These are phyloP conservation scores for Eurypyga helias DNA, from an alignment of 2,113 vertebrate genomes.

Conservation along the genomic window DNA sequence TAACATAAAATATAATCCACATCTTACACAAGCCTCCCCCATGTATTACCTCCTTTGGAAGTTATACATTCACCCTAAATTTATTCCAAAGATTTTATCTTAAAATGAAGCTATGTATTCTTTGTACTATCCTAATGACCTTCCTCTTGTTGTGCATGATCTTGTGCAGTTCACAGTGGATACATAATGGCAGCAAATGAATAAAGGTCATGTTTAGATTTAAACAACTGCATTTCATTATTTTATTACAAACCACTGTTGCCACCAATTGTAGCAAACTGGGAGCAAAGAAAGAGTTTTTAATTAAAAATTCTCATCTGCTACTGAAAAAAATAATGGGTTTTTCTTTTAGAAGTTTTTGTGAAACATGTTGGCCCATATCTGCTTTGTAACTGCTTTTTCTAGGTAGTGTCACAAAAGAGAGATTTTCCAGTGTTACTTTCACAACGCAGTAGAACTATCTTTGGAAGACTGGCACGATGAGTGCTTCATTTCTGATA, in stretches of 20 bases:
- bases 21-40: background rate
- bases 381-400: background rate
- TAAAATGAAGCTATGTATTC: background rate
- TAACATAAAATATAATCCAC: background rate
- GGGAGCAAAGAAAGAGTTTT: background rate
- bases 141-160: background rate
- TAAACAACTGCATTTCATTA: conserved; percentile 36
- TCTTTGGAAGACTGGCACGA: background rate
- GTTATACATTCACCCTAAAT: background rate
- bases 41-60: background rate
- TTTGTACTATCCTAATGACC: background rate
- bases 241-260: background rate
- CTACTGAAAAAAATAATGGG: background rate
- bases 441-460: background rate
- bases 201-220: conserved; percentile 28
- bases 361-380: fast-evolving
- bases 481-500: background rate
- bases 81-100: background rate
- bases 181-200: conserved; percentile 1
- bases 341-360: background rate
- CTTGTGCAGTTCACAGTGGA: background rate
- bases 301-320: background rate
- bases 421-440: background rate
- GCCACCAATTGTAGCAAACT: background rate
- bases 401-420: background rate